These are phyloP conservation scores for Eristalis pertinax DNA, from an alignment of 2,888 invertebrate species.

Conservation along the genomic window DNA sequence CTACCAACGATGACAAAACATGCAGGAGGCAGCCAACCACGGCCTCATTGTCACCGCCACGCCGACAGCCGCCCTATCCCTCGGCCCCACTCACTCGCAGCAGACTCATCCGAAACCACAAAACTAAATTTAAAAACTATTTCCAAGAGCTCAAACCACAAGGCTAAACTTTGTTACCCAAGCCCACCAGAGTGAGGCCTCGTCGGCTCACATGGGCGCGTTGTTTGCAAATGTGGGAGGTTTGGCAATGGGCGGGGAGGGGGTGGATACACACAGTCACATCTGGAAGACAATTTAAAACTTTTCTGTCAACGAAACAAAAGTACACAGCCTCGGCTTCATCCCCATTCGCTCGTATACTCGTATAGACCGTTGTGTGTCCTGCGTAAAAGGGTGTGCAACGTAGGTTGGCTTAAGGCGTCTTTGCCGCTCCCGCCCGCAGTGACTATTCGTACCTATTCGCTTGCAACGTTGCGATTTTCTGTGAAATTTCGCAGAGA, in stretches of 20 bases:
- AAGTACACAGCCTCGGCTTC: slow-evolving; percentile 31
- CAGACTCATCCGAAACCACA: slow-evolving; percentile 43
- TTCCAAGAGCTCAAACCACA: slow-evolving; percentile 65
- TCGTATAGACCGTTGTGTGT: background rate
- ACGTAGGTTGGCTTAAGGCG: background rate
- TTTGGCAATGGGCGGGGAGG: background rate
- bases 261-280: slow-evolving; percentile 30
- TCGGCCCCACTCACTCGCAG: slow-evolving; percentile 1
- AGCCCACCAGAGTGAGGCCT: background rate
- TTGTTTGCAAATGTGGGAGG: background rate
- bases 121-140: slow-evolving; percentile 65
- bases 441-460: slow-evolving; percentile 28
- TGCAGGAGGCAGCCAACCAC: background rate
- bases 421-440: background rate
- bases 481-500: slow-evolving; percentile 27
- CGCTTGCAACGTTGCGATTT: slow-evolving; percentile 45
- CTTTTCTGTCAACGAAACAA: slow-evolving; percentile 66
- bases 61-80: background rate
- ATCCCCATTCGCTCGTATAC: background rate
- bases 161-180: slow-evolving; percentile 48
- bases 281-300: slow-evolving; percentile 70
- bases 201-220: background rate
- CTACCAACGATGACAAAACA: slow-evolving; percentile 44
- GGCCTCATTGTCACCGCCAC: slow-evolving; percentile 8
- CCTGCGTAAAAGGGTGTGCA: background rate